These are phyloP conservation scores for Cinara cedri DNA, from an alignment of 2,888 invertebrate species.

Conservation along the genomic window DNA sequence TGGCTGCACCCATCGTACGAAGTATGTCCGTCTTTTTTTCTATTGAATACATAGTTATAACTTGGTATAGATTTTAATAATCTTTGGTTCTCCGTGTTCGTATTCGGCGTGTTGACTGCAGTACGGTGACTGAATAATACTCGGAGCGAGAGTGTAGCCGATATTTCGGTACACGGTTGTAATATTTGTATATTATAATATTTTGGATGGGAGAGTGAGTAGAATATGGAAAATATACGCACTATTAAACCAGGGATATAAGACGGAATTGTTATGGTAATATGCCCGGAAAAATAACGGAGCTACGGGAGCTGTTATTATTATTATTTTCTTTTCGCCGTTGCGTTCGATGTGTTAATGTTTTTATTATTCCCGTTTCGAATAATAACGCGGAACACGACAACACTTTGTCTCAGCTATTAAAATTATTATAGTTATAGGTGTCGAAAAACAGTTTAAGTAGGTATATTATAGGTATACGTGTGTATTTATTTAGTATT, in stretches of 20 bases:
- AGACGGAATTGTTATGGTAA: slow-evolving; percentile 34
- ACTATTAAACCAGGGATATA: slow-evolving; percentile 17
- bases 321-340: background rate
- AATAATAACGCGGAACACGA: background rate
- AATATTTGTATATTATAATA: background rate
- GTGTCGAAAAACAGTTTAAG: background rate
- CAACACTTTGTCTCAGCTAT: background rate
- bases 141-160: too few relatives aligned
- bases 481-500: background rate
- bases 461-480: too few relatives aligned
- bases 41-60: too few relatives aligned
- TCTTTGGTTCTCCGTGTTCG: background rate
- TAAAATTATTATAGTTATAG: slow-evolving; percentile 6
- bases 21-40: too few relatives aligned
- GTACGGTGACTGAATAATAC: background rate
- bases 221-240: background rate
- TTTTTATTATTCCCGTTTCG: slow-evolving; percentile 14
- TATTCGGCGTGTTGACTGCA: background rate
- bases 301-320: background rate
- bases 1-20: too few relatives aligned
- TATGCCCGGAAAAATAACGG: background rate
- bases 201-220: background rate
- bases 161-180: background rate
- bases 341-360: background rate
- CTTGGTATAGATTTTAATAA: too few relatives aligned